Base-by-base conservation (phyloP, 2,113 vertebrate genomes). In the Cheilinus undulatus region DNA sequence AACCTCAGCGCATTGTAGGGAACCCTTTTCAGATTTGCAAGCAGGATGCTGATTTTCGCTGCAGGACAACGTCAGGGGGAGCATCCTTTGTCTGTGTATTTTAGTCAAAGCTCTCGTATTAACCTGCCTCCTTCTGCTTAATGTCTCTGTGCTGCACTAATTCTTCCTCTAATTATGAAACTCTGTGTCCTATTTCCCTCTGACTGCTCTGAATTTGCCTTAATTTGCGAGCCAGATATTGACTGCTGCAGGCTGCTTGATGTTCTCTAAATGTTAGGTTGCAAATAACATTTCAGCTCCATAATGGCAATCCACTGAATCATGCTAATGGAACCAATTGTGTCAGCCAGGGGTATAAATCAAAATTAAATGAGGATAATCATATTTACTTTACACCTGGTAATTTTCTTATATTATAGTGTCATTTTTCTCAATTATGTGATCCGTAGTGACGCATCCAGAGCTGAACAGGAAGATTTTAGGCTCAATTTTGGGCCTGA, bases 141-240 rank as follows among this genome's bases (percentile, higher is more conserved):
- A 14, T 34, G 49, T 45, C 74, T 60, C 14, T 43, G 22, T 23
- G 27, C 65, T 58, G 51, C 22, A 43, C 49, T 42, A 30, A 19
- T 63, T 27, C 40, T 23, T 40, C 8, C 23, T 69, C 52, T 63
- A 22, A 56, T 73, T 43, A 84, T 15, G 46, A 57, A 15, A 28
- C 58, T 50, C 49, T 48, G 26, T 49, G 53, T 62, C 58, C 62
- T 61, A 59, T 69, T 62, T 71, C 70, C 48, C 38, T 57, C 32
- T 38, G 27, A 75, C 68, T 65, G 64, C 7, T 80, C 69, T 42
- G 53, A 54, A 59, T 70, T 76, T 65, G 10, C 40, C 72, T 74
- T 65, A 61, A 77, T 75, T 73, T 72, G 42, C 49, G 34, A 54
- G 17, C 9, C 53, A 56, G 51, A 63, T 76, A 59, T 52, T 13